Conservation (phyloP, 2,113 vertebrate genomes). For the Ptychochromis oligacanthus region DNA sequence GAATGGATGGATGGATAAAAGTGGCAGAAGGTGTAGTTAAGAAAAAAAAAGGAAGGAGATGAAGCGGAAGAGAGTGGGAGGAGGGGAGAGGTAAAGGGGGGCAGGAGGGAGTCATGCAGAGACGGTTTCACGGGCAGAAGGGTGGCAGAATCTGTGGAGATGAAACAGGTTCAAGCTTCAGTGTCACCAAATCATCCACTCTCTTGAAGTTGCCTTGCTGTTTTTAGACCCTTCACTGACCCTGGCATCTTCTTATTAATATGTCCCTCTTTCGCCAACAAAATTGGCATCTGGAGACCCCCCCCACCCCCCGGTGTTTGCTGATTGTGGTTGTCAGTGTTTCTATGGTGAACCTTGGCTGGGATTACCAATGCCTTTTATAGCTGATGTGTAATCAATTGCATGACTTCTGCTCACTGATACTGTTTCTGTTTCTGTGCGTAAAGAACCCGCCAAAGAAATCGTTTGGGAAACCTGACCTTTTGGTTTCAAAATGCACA, state of each 20-base stretch:
- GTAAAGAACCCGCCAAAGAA: conserved; percentile 21
- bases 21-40: conserved; percentile 70
- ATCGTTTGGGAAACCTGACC: conserved; percentile 25
- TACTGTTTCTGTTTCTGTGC: conserved; percentile 19
- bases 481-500: neutral
- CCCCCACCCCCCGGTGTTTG: neutral
- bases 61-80: conserved; percentile 22
- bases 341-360: neutral
- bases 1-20: conserved; percentile 56
- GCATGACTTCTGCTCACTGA: neutral
- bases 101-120: conserved; percentile 35
- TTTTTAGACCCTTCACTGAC: neutral
- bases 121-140: conserved; percentile 50
- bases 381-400: conserved; percentile 34
- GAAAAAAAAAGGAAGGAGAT: conserved; percentile 24
- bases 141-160: conserved; percentile 25
- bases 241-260: neutral
- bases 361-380: conserved; percentile 3
- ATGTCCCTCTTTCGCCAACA: neutral
- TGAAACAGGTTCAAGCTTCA: conserved; percentile 27
- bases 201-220: neutral
- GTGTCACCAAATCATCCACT: neutral
- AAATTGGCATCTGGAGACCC: neutral
- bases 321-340: neutral
- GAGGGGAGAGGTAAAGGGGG: conserved; percentile 10